Evolutionary conservation across 2,888 invertebrate genomes (phyloP), one percentile per base, ranked within the genome.

Genomic region (Mimachlamys varia): DNA sequence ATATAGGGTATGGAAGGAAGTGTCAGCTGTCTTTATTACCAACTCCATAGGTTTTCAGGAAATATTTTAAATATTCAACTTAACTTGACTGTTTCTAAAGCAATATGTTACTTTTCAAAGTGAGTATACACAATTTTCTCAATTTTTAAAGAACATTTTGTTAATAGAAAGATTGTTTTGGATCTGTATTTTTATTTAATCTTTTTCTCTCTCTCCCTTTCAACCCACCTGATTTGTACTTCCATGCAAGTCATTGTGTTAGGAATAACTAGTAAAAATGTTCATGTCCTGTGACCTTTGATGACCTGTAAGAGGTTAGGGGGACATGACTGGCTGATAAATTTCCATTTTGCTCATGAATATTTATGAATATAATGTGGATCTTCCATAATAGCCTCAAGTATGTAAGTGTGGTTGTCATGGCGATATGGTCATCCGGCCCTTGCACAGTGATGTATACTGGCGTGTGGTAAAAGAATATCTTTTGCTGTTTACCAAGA

Each of bases 311-410:
- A 53, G 5, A 17, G 10, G 58, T 58, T 10, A 27, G 33, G 76
- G 27, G 76, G 33, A 76, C 76, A 5, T 27, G 76, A 33, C 27
- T 33, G 27, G 76, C 76, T 76, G 76, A 76, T 76, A 27, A 27
- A 76, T 76, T 76, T 76, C 76, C 76, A 76, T 76, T 76, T 76
- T 76, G 76, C 76, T 76, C 76, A 76, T 76, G 76, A 76, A 15
- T 76, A 76, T 76, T 76, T 27, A 76, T 76, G 27, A 76, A 27
- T 76, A 33, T 76, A 76, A 76, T 33, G 76, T 76, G 33, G 76
- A 76, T 76, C 76, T 76, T 76, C 76, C 76, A 76, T 76, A 76
- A 19, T 76, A 76, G 27, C 76, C 76, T 76, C 76, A 76, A 76
- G 33, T 7, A 27, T 27, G 76, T 5, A 2, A 33, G 33, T 76